Conservation (phyloP, 2,888 invertebrate species). For the Leptopilina myrica region DNA sequence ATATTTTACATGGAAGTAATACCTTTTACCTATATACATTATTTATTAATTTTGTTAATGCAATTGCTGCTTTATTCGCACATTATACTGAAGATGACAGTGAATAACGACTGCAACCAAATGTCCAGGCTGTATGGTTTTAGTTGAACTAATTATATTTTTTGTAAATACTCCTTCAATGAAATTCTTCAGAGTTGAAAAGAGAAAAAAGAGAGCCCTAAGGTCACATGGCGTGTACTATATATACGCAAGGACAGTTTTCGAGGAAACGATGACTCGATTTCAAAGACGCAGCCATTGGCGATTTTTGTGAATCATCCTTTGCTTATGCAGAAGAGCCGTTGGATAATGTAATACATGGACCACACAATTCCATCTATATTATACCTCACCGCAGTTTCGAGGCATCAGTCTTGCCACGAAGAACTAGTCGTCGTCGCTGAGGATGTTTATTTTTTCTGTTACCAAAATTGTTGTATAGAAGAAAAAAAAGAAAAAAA, state of each 20-base stretch:
- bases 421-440: neutral
- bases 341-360: neutral
- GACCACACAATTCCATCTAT: neutral
- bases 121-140: too few relatives aligned
- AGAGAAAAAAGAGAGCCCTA: constrained; percentile 41
- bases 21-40: too few relatives aligned
- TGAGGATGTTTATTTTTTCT: neutral
- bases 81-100: too few relatives aligned
- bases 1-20: too few relatives aligned
- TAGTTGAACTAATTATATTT: too few relatives aligned
- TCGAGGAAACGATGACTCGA: constrained; percentile 49
- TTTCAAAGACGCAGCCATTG: constrained; percentile 43
- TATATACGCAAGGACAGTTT: constrained; percentile 34
- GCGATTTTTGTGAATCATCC: constrained; percentile 44
- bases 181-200: neutral
- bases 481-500: too few relatives aligned
- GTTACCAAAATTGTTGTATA: neutral
- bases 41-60: too few relatives aligned
- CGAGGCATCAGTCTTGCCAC: neutral
- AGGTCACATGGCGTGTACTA: constrained; percentile 50
- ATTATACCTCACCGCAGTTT: neutral
- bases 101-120: too few relatives aligned
- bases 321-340: neutral
- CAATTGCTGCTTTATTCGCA: too few relatives aligned
- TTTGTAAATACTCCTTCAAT: neutral